Percentiles rank a stretch among this genome's conserved stretches.
These are phyloP conservation scores for Aphaenogaster floridana DNA, from an alignment of 1,140 invertebrate genomes.

Conservation along the genomic window DNA sequence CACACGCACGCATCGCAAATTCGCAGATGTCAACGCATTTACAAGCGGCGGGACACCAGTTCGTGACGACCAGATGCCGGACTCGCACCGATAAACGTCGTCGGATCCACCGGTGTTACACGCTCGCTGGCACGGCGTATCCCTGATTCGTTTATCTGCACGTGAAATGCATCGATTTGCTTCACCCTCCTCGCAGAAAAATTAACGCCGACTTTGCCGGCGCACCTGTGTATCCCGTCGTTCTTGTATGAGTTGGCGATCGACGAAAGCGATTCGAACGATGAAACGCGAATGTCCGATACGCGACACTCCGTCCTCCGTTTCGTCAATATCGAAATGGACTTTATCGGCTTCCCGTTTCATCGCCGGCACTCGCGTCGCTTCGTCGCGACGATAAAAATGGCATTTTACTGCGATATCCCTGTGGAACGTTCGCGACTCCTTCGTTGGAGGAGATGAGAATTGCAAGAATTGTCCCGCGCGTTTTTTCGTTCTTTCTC, in stretches of 20 bases:
- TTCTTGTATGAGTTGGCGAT: not conserved
- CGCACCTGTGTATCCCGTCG: not conserved
- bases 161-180: slow-evolving; percentile 31
- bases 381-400: slow-evolving; percentile 21
- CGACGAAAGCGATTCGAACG: slow-evolving; percentile 33
- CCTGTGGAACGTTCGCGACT: not conserved
- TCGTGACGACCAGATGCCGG: slow-evolving; percentile 14
- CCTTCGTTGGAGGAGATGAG: not conserved
- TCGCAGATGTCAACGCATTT: slow-evolving; percentile 34
- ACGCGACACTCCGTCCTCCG: not conserved
- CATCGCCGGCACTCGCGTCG: not conserved
- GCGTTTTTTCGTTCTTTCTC: not conserved
- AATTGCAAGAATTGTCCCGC: not conserved
- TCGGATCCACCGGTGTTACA: slow-evolving; percentile 32
- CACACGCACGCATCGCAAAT: slow-evolving; percentile 11
- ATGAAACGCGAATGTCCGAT: slow-evolving; percentile 12
- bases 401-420: slow-evolving; percentile 30
- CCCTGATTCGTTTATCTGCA: slow-evolving; percentile 8
- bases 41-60: not conserved
- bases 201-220: not conserved
- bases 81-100: not conserved
- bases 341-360: slow-evolving; percentile 39
- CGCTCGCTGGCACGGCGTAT: not conserved
- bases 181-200: not conserved
- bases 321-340: slow-evolving; percentile 33